phyloP scores from a whole-genome alignment of 2,113 vertebrate genomes.

The Isurus oxyrinchus region DNA sequence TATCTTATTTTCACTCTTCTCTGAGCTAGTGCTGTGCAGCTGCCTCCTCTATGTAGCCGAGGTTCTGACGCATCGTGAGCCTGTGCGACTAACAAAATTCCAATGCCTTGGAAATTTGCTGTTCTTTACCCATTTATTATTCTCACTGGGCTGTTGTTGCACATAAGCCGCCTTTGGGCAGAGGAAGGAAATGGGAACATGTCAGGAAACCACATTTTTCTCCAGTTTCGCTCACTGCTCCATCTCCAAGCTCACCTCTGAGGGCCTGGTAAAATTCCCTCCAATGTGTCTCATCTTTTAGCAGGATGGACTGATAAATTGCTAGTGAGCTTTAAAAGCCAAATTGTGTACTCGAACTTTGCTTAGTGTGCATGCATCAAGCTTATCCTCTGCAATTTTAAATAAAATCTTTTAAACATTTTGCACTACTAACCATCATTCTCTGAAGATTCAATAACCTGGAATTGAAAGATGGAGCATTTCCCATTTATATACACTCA shows the following conservation, averaged over 20 bases:
- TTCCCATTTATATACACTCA: not conserved
- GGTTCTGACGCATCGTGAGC: too few species aligned
- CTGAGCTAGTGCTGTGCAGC: too few species aligned
- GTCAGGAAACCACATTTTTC: too few species aligned
- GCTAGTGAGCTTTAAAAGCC: not conserved
- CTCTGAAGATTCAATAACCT: not conserved
- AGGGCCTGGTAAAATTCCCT: not conserved
- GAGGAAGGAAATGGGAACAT: too few species aligned
- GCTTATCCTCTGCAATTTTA: not conserved
- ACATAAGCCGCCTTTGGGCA: too few species aligned
- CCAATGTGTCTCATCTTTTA: not conserved
- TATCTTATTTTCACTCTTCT: too few species aligned
- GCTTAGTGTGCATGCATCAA: not conserved
- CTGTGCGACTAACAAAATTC: too few species aligned
- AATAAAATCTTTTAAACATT: not conserved
- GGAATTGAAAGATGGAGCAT: not conserved
- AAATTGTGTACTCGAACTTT: not conserved
- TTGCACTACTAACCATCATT: not conserved
- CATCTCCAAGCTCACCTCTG: too few species aligned
- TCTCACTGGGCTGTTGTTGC: too few species aligned
- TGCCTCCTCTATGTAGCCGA: too few species aligned
- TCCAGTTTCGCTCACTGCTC: not conserved
- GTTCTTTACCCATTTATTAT: too few species aligned
- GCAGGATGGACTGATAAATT: not conserved
- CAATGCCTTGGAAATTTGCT: too few species aligned